Percentiles rank a stretch among this genome's conserved stretches.
Evolutionary conservation across 37 sponge, comb jelly and placozoan genomes (phyloP).

Genomic region (Axinella damicornis): DNA sequence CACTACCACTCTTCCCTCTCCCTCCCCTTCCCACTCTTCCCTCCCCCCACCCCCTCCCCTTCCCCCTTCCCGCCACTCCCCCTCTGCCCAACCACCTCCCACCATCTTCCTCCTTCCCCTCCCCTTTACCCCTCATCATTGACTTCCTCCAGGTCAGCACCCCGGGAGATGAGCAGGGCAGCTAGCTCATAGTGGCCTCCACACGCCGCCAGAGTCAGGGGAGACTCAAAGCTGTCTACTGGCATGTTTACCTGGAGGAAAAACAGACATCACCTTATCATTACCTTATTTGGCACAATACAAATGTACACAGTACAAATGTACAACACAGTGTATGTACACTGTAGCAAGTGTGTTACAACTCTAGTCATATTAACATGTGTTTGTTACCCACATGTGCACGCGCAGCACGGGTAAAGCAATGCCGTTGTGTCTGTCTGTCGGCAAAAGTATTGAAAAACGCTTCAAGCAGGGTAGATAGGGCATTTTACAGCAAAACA

Average conservation of each 20-base stretch:
- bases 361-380: too few species aligned
- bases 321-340: too few species aligned
- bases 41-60: not conserved
- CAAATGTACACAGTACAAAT: too few species aligned
- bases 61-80: not conserved
- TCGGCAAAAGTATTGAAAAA: too few species aligned
- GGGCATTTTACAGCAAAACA: too few species aligned
- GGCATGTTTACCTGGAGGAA: conserved; percentile 84
- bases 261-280: too few species aligned
- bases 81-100: not conserved
- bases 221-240: conserved; percentile 90
- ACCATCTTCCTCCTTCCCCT: not conserved
- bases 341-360: too few species aligned
- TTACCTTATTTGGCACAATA: too few species aligned
- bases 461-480: too few species aligned
- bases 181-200: conserved; percentile 88
- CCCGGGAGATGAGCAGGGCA: conserved; percentile 78
- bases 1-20: not conserved
- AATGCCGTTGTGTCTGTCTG: too few species aligned
- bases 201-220: conserved; percentile 86
- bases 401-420: too few species aligned
- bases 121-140: conserved; percentile 86
- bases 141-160: conserved; percentile 87
- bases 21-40: not conserved
- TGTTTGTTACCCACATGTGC: too few species aligned